Base-by-base conservation (phyloP, 2,888 invertebrate species). In the Drosophila mayaguana region DNA sequence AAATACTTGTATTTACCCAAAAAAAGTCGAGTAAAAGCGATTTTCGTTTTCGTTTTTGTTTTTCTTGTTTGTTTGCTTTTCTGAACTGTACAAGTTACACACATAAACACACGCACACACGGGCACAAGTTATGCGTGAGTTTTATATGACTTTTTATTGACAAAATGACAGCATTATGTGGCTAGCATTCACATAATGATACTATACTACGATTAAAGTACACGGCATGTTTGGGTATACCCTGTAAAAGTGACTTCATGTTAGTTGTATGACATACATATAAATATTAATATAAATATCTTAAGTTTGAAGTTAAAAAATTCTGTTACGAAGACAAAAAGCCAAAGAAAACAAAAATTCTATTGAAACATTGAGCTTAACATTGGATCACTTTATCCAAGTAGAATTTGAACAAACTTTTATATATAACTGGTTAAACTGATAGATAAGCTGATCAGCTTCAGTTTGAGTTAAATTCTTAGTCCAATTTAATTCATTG, bases 121-220 rank as follows among this genome's bases (percentile, higher is more conserved):
- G 7, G 32, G 7, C 2, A 40, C 48, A 79, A 34, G 71, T 66
- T 75, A 62, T 75, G 80, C 54, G 66, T 63, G 80, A 77, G 77
- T 79, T 79, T 77, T 73, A 69, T 79, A 73, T 61, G 78, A 67
- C 25, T 78, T 78, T 79, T 75, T 78, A 80, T 80, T 81, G 81
- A 75, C 72, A 71, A 74, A 80, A 69, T 69, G 81, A 69, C 78
- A 81, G 81, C 68, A 72, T 66, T 66, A 55, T 77, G 73, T 66
- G 76, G 51, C 63, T 55, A 63, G 62, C 60, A 67, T 43, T 38
- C 62, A 63, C 67, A 64, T 75, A 80, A 75, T 80, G 80, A 80
- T 71, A 80, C 80, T 59, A 59, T 42, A 63, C 43, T 59, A 60
- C 59, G 20, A 42, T 34, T 62, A 34, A 46, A 54, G 48, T 38